These are phyloP conservation scores for Acromyrmex echinatior DNA, from an alignment of 1,140 invertebrate species.

Conservation along the genomic window DNA sequence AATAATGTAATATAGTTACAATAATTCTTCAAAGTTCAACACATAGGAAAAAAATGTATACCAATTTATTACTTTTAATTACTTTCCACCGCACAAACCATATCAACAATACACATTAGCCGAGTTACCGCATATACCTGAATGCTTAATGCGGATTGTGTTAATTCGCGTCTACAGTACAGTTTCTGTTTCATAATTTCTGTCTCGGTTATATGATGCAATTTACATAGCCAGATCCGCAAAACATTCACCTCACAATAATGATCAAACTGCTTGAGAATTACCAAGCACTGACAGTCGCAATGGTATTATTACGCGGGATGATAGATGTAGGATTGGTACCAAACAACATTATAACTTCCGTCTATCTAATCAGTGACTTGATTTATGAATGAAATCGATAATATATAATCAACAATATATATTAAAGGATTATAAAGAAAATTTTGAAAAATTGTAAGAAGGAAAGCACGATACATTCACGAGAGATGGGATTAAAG, in stretches of 20 bases:
- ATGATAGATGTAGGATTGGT: slow-evolving; percentile 44
- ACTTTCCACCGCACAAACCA: slow-evolving; percentile 76
- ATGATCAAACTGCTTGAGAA: slow-evolving; percentile 43
- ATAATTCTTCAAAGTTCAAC: slow-evolving; percentile 71
- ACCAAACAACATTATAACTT: slow-evolving; percentile 30
- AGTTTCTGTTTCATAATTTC: slow-evolving; percentile 43
- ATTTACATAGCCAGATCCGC: slow-evolving; percentile 63
- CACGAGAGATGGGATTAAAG: slow-evolving; percentile 10
- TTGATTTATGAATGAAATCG: slow-evolving; percentile 48
- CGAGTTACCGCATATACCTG: slow-evolving; percentile 46
- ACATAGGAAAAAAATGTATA: slow-evolving; percentile 74
- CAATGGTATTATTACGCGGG: slow-evolving; percentile 50
- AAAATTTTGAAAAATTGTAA: not conserved
- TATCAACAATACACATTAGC: slow-evolving; percentile 72
- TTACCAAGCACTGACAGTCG: slow-evolving; percentile 46
- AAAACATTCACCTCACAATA: slow-evolving; percentile 62
- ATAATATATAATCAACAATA: not conserved
- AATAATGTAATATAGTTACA: slow-evolving; percentile 74
- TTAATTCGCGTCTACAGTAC: slow-evolving; percentile 66
- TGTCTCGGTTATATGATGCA: slow-evolving; percentile 61
- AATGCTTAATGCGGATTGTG: slow-evolving; percentile 63
- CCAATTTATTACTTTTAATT: slow-evolving; percentile 75
- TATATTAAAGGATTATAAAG: slow-evolving; percentile 4
- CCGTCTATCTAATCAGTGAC: slow-evolving; percentile 13
- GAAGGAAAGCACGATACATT: slow-evolving; percentile 11